Conservation (phyloP, 2,888 invertebrate species). For the Orthonychiurus folsomi region DNA sequence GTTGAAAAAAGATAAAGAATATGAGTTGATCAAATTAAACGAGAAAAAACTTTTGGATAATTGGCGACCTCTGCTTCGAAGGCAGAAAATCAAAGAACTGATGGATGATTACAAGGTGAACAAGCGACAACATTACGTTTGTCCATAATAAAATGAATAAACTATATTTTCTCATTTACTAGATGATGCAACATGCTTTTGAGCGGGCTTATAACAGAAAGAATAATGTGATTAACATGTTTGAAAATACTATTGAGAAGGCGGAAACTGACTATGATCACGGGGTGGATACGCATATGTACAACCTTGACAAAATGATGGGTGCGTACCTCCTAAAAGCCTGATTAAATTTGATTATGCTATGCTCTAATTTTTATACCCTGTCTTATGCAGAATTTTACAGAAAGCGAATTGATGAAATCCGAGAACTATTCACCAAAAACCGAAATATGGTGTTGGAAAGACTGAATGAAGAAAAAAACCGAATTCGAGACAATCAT, state of each 20-base stretch:
- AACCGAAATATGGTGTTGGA: slow-evolving; percentile 21
- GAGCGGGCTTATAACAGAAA: slow-evolving; percentile 37
- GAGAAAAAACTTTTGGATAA: slow-evolving; percentile 37
- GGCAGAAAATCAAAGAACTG: slow-evolving; percentile 35
- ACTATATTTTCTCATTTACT: background rate
- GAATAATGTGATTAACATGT: slow-evolving; percentile 33
- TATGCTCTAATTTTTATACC: background rate
- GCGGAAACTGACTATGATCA: slow-evolving; percentile 36
- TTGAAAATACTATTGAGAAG: slow-evolving; percentile 29
- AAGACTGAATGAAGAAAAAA: slow-evolving; percentile 28
- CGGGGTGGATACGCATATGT: slow-evolving; percentile 36
- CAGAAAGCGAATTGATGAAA: slow-evolving; percentile 26
- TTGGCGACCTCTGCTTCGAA: slow-evolving; percentile 37
- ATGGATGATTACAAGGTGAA: slow-evolving; percentile 37
- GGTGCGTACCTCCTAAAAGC: slow-evolving; percentile 19
- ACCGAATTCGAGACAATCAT: slow-evolving; percentile 31
- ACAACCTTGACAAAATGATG: slow-evolving; percentile 36
- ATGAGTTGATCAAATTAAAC: slow-evolving; percentile 35
- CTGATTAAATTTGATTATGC: background rate
- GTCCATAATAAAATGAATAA: background rate
- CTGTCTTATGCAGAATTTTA: slow-evolving; percentile 29
- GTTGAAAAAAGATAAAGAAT: slow-evolving; percentile 40
- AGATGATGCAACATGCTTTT: slow-evolving; percentile 33
- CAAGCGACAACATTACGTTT: slow-evolving; percentile 5
- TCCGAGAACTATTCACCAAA: slow-evolving; percentile 27